phyloP scores from a whole-genome alignment of 2,113 vertebrate species.

The Andinoacara biseriatus region DNA sequence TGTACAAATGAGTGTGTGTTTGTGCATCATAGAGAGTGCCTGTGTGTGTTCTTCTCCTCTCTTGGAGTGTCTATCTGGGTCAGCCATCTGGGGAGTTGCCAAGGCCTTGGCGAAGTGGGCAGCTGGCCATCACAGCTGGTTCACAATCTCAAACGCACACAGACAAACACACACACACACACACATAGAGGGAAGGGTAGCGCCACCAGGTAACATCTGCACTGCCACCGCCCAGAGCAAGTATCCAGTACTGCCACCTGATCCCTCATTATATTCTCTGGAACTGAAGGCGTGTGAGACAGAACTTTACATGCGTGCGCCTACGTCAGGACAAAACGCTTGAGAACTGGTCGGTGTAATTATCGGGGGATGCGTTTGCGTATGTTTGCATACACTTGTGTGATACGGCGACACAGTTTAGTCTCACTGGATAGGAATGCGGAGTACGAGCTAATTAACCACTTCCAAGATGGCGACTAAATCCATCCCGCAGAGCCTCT shows the following conservation, averaged over 20 bases:
- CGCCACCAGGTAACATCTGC: constrained; percentile 69
- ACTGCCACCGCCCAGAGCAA: constrained; percentile 52
- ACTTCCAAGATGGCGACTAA: constrained; percentile 33
- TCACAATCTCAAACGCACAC: constrained; percentile 1
- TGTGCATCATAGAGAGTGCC: not conserved
- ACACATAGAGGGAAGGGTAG: not conserved
- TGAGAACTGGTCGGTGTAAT: constrained; percentile 25
- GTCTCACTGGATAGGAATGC: constrained; percentile 38
- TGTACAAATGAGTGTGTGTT: constrained; percentile 8
- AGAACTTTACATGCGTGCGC: not conserved
- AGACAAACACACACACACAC: not conserved
- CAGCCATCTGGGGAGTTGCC: constrained; percentile 70
- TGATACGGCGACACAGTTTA: not conserved
- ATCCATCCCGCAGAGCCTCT: constrained; percentile 26
- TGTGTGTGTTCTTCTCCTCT: constrained; percentile 26
- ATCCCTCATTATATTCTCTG: constrained; percentile 5
- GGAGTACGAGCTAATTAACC: constrained; percentile 40
- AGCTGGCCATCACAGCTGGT: constrained; percentile 72
- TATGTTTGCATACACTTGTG: constrained; percentile 13
- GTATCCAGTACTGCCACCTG: constrained; percentile 47
- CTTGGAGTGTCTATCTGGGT: constrained; percentile 62
- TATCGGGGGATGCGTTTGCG: constrained; percentile 18
- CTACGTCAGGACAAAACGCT: not conserved
- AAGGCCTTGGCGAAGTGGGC: constrained; percentile 52
- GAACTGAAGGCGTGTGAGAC: not conserved